Conservation (phyloP, 2,888 invertebrate genomes). For the Tetramorium bicarinatum region DNA sequence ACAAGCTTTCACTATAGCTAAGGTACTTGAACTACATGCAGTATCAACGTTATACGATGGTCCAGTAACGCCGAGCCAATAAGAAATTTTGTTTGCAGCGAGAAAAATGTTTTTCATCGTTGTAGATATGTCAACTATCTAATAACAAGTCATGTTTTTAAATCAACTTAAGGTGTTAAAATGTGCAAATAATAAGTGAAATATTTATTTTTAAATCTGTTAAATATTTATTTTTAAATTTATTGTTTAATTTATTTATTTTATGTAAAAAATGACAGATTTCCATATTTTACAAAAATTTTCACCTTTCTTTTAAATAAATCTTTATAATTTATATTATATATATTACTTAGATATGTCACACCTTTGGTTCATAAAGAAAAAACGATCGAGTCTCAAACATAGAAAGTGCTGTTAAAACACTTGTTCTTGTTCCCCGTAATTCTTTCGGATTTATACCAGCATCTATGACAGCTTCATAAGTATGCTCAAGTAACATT, state of each 20-base stretch:
- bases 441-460: slow-evolving; percentile 89
- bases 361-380: slow-evolving; percentile 89
- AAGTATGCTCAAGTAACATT: slow-evolving; percentile 88
- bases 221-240: no score
- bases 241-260: not conserved
- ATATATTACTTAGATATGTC: slow-evolving; percentile 64
- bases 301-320: no score
- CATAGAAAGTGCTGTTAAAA: slow-evolving; percentile 90
- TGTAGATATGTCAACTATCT: slow-evolving; percentile 90
- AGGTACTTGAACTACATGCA: not conserved
- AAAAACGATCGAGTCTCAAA: slow-evolving; percentile 89
- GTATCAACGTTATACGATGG: slow-evolving; percentile 4
- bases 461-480: slow-evolving; percentile 87
- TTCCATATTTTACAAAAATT: no score
- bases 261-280: no score
- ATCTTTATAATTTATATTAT: no score
- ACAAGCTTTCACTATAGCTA: not conserved
- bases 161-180: no score
- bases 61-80: slow-evolving; percentile 89
- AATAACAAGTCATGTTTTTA: slow-evolving; percentile 82
- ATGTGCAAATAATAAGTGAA: no score
- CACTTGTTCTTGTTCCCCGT: slow-evolving; percentile 90
- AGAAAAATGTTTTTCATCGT: slow-evolving; percentile 93
- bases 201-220: slow-evolving; percentile 85
- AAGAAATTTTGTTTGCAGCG: slow-evolving; percentile 96